phyloP scores from a whole-genome alignment of 2,797 vertebrate genomes.

The Dendrocincla fuliginosa region DNA sequence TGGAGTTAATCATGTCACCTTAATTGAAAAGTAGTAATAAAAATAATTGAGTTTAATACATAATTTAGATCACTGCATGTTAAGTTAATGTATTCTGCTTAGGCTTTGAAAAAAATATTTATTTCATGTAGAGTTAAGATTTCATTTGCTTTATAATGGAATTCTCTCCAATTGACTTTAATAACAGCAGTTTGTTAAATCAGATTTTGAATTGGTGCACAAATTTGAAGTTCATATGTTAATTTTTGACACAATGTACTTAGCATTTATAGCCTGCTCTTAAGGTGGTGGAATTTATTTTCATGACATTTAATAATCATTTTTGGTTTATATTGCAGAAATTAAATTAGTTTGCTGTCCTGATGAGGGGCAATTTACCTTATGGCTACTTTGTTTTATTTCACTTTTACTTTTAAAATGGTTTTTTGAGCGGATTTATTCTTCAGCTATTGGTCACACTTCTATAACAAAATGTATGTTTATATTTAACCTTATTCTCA shows the following conservation, averaged over 20 bases:
- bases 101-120: constrained; percentile 71
- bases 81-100: constrained; percentile 67
- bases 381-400: constrained; percentile 25
- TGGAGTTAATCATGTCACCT: constrained; percentile 63
- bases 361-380: not conserved
- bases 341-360: constrained; percentile 21
- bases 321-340: not conserved
- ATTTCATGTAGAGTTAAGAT: constrained; percentile 61
- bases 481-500: not conserved
- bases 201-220: constrained; percentile 58
- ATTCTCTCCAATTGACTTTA: constrained; percentile 65
- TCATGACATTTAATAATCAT: not conserved
- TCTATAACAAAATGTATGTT: not conserved
- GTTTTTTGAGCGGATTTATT: not conserved
- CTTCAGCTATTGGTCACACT: not conserved
- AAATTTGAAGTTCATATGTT: constrained; percentile 61
- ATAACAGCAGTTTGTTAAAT: constrained; percentile 74
- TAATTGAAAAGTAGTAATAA: constrained; percentile 78
- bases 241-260: constrained; percentile 51
- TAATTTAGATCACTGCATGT: constrained; percentile 73
- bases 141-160: constrained; percentile 74
- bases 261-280: not conserved
- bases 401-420: not conserved
- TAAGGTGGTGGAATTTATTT: constrained; percentile 35
- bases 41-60: constrained; percentile 81